These are phyloP conservation scores for Tachyglossus aculeatus DNA, from an alignment of 2,797 vertebrate genomes.

Conservation along the genomic window DNA sequence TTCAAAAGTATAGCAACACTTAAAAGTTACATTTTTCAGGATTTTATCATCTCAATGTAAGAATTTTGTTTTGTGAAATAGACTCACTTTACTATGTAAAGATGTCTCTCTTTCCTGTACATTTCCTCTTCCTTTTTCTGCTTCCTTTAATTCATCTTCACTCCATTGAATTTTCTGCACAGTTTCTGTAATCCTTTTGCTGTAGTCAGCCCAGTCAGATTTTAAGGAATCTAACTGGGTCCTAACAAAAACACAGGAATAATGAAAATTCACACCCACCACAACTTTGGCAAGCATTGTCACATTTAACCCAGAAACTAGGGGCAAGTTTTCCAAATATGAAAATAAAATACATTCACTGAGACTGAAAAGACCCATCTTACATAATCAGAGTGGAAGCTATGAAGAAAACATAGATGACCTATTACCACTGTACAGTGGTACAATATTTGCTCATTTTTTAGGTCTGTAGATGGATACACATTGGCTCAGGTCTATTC, in stretches of 20 bases:
- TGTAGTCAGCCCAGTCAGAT: slow-evolving; percentile 54
- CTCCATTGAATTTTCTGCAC: slow-evolving; percentile 64
- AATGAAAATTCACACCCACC: slow-evolving; percentile 50
- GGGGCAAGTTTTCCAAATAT: too few relatives aligned
- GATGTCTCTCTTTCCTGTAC: slow-evolving; percentile 59
- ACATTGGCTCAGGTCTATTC: too few relatives aligned
- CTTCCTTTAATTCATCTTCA: slow-evolving; percentile 60
- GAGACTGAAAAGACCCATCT: too few relatives aligned
- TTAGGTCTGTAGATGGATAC: too few relatives aligned
- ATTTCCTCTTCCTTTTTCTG: slow-evolving; percentile 64
- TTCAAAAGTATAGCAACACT: slow-evolving; percentile 33
- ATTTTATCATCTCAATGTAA: slow-evolving; percentile 45
- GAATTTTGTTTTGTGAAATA: slow-evolving; percentile 51
- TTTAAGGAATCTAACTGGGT: slow-evolving; percentile 58
- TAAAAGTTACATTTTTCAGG: slow-evolving; percentile 35
- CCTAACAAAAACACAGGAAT: slow-evolving; percentile 60
- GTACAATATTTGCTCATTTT: too few relatives aligned
- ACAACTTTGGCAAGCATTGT: too few relatives aligned
- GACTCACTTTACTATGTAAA: slow-evolving; percentile 65
- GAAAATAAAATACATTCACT: too few relatives aligned
- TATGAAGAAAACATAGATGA: too few relatives aligned
- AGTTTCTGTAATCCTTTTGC: slow-evolving; percentile 60
- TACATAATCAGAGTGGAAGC: too few relatives aligned
- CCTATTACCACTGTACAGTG: too few relatives aligned
- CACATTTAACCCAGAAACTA: too few relatives aligned